These are phyloP conservation scores for Drosophila pseudoobscura DNA, from an alignment of 1,140 invertebrate genomes.

Conservation along the genomic window DNA sequence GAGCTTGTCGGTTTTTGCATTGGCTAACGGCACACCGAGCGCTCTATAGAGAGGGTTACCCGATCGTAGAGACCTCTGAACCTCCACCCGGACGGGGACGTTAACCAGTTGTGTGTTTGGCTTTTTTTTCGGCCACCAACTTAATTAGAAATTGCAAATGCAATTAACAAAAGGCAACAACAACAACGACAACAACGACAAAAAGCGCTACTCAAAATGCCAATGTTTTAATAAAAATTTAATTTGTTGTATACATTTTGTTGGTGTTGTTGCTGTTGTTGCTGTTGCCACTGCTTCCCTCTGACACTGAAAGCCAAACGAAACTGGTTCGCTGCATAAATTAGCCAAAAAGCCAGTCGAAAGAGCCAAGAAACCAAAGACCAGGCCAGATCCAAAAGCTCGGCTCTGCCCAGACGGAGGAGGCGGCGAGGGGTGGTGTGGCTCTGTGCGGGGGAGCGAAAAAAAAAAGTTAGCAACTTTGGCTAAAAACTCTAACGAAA, in stretches of 20 bases:
- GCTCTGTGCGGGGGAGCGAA: slow-evolving; percentile 40
- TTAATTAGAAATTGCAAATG: slow-evolving; percentile 81
- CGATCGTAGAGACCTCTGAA: slow-evolving; percentile 32
- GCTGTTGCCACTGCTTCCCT: slow-evolving; percentile 15
- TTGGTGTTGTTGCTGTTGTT: slow-evolving; percentile 5
- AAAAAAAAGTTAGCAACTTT: slow-evolving; percentile 64
- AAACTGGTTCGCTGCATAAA: slow-evolving; percentile 80
- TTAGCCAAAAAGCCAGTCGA: slow-evolving; percentile 60
- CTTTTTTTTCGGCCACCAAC: slow-evolving; percentile 47
- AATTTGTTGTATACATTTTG: slow-evolving; percentile 44
- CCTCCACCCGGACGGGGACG: slow-evolving; percentile 4
- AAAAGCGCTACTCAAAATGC: slow-evolving; percentile 34
- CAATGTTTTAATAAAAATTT: slow-evolving; percentile 62
- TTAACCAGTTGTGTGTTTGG: slow-evolving; percentile 41
- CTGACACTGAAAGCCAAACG: slow-evolving; percentile 58
- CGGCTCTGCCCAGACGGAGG: not conserved
- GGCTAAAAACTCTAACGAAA: slow-evolving; percentile 70
- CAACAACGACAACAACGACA: not conserved
- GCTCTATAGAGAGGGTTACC: not conserved
- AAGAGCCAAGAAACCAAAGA: slow-evolving; percentile 40
- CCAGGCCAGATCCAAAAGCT: not conserved
- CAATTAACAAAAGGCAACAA: slow-evolving; percentile 60
- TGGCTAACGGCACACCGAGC: slow-evolving; percentile 66
- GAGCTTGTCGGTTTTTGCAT: slow-evolving; percentile 78
- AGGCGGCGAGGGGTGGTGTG: slow-evolving; percentile 32